A percentile compares a stretch with the other conserved stretches of the same genome.
Evolutionary conservation across 2,888 invertebrate genomes (phyloP).

Genomic region (Acleris laterana): DNA sequence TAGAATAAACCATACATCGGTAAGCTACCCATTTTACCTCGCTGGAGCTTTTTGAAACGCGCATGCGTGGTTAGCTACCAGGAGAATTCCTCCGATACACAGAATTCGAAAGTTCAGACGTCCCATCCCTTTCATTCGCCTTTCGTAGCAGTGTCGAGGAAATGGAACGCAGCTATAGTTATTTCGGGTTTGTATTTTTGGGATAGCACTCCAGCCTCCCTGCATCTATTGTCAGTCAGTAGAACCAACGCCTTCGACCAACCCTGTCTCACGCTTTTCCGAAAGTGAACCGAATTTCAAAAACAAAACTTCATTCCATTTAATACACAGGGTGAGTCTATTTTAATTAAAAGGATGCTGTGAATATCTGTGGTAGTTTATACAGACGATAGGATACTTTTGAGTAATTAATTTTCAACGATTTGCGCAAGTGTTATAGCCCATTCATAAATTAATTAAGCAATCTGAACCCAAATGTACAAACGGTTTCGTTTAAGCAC

Average conservation of each 20-base stretch:
- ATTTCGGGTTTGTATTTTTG: too few relatives aligned
- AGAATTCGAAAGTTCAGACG: too few relatives aligned
- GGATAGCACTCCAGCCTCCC: constrained; percentile 13
- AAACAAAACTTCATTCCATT: constrained; percentile 30
- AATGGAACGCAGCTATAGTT: too few relatives aligned
- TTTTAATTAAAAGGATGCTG: not conserved
- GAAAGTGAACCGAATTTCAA: constrained; percentile 11
- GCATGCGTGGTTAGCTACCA: constrained; percentile 12
- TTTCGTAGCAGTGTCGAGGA: too few relatives aligned
- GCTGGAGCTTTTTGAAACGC: not conserved
- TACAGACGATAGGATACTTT: not conserved
- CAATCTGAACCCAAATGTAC: not conserved
- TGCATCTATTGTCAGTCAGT: constrained; percentile 31
- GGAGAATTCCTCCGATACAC: too few relatives aligned
- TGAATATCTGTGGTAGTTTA: not conserved
- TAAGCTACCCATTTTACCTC: constrained; percentile 5
- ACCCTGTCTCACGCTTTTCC: constrained; percentile 11
- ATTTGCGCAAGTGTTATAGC: constrained; percentile 21
- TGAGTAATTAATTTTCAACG: constrained; percentile 8
- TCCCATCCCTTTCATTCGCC: too few relatives aligned
- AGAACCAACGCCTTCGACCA: not conserved
- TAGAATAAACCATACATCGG: too few relatives aligned
- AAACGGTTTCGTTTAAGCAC: not conserved
- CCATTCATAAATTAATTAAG: constrained; percentile 24
- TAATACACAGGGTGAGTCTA: constrained; percentile 21